These are phyloP conservation scores for Drosophila punjabiensis DNA, from an alignment of 1,140 invertebrate species.

Conservation along the genomic window DNA sequence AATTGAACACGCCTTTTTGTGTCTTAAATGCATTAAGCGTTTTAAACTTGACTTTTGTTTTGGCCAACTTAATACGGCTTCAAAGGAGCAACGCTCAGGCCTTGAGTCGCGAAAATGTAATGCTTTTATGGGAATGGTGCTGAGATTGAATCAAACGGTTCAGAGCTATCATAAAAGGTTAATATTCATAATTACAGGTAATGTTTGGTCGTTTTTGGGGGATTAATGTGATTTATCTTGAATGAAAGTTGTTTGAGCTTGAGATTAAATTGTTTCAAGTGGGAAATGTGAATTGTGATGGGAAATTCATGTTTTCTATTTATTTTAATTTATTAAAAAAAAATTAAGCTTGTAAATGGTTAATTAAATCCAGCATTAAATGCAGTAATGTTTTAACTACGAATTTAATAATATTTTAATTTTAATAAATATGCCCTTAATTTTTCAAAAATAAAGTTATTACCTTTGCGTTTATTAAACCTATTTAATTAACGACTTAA, in stretches of 20 bases:
- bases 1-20: conserved; percentile 83
- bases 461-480: neutral
- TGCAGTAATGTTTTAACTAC: neutral
- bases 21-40: conserved; percentile 69
- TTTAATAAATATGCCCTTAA: neutral
- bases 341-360: too few relatives aligned
- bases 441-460: neutral
- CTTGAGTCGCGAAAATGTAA: conserved; percentile 20
- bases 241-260: neutral
- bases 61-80: conserved; percentile 32
- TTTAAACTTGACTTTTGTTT: conserved; percentile 71
- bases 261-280: neutral
- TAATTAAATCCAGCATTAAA: neutral
- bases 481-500: neutral
- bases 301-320: neutral
- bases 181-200: conserved; percentile 11
- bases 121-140: conserved; percentile 26
- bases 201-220: neutral
- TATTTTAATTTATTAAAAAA: neutral
- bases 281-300: neutral
- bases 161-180: conserved; percentile 31
- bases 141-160: conserved; percentile 23
- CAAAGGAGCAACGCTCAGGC: conserved; percentile 11
- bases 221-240: neutral
- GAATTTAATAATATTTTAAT: neutral